Evolutionary conservation across 2,113 vertebrate genomes (phyloP).

Genomic region (Ciconia boyciana): DNA sequence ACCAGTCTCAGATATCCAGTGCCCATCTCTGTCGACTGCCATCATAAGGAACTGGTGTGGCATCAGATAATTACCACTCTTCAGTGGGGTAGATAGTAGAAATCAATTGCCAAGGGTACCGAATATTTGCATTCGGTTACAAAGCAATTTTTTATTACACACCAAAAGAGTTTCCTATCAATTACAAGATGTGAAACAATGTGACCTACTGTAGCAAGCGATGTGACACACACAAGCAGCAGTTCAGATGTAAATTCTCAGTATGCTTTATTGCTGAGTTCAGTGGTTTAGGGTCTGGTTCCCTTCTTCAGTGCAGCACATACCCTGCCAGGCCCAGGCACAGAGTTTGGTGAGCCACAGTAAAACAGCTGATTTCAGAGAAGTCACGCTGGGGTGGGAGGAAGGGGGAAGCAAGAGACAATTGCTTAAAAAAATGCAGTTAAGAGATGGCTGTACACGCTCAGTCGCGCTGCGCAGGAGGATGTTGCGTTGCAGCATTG

Average conservation of each 20-base stretch:
- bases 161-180: not conserved
- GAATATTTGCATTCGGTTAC: fast-evolving
- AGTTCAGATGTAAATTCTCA: not conserved
- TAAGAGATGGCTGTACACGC: not conserved
- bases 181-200: not conserved
- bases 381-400: fast-evolving
- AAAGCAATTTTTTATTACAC: not conserved
- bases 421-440: not conserved
- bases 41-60: not conserved
- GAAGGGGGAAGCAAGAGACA: not conserved
- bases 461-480: fast-evolving
- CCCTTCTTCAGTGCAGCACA: not conserved
- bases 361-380: not conserved
- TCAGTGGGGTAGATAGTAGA: not conserved
- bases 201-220: not conserved
- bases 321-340: not conserved
- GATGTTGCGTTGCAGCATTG: not conserved
- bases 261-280: not conserved
- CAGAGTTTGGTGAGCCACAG: not conserved
- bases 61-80: not conserved
- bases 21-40: not conserved
- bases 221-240: fast-evolving
- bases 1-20: not conserved
- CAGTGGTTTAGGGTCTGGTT: not conserved
- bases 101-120: not conserved